Percentiles rank a stretch among this genome's conserved stretches.
Conservation (phyloP, 1,140 invertebrate species). For the Rhysida immarginata region DNA sequence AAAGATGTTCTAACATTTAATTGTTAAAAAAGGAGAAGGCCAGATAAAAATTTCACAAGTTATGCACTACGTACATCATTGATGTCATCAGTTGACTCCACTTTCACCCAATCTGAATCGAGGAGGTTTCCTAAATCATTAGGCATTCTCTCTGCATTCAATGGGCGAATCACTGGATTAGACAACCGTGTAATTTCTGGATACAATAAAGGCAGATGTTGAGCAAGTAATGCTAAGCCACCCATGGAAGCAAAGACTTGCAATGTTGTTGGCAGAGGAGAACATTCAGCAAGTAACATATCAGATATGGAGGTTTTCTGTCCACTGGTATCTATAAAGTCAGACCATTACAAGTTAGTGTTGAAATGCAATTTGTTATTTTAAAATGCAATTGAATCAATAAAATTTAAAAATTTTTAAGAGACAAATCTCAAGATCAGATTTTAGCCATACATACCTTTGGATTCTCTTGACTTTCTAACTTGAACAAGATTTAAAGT, state of each 20-base stretch:
- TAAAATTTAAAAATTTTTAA: not conserved
- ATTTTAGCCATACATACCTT: not conserved
- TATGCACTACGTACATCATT: conserved; percentile 40
- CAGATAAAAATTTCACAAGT: too few relatives aligned
- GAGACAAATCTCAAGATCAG: too few relatives aligned
- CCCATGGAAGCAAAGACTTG: conserved; percentile 70
- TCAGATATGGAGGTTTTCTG: not conserved
- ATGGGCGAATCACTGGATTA: conserved; percentile 18
- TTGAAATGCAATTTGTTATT: not conserved
- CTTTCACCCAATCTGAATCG: conserved; percentile 60
- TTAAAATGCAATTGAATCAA: not conserved
- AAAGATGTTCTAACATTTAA: too few relatives aligned
- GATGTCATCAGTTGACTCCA: conserved; percentile 49
- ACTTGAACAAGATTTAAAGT: conserved; percentile 3
- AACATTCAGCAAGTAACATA: conserved; percentile 16
- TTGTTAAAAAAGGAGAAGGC: too few relatives aligned
- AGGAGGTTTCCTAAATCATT: conserved; percentile 11
- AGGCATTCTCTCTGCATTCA: conserved; percentile 8
- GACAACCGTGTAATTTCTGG: conserved; percentile 47
- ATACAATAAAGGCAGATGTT: conserved; percentile 69
- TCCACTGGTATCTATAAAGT: not conserved
- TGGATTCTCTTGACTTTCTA: not conserved
- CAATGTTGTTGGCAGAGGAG: conserved; percentile 44
- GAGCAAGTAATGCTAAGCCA: conserved; percentile 69
- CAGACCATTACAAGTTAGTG: not conserved